Conservation (phyloP, 2,113 vertebrate genomes). For the Pavo muticus region DNA sequence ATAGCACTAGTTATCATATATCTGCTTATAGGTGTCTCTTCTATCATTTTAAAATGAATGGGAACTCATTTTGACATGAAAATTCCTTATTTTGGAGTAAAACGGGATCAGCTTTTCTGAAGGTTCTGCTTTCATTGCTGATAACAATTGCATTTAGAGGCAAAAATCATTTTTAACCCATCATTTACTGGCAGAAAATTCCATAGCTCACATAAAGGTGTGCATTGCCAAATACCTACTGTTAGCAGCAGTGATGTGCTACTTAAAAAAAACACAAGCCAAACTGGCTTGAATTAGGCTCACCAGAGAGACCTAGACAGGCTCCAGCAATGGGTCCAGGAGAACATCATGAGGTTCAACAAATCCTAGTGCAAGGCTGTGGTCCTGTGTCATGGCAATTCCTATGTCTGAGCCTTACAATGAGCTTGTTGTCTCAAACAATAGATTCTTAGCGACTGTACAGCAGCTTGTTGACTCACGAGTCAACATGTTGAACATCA, state of each 20-base stretch:
- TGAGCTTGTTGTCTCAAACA: no score
- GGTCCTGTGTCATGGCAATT: no score
- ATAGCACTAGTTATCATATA: background rate
- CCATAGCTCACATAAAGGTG: background rate
- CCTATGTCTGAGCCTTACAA: no score
- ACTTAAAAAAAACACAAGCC: background rate
- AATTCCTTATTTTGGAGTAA: background rate
- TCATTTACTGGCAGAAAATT: background rate
- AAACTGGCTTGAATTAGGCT: background rate
- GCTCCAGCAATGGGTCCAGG: no score
- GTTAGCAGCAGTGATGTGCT: background rate
- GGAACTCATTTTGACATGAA: background rate
- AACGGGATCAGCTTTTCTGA: background rate
- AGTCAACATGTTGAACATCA: no score
- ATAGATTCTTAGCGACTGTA: no score
- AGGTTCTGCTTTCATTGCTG: background rate
- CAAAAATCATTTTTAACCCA: background rate
- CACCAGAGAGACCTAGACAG: no score
- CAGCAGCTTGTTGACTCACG: no score
- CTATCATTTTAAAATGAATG: background rate
- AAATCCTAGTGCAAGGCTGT: no score
- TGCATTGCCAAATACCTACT: background rate
- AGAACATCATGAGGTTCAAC: no score
- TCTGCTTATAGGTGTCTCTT: background rate
- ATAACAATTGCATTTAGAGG: background rate